Evolutionary conservation across 2,888 invertebrate genomes (phyloP).

Genomic region (Metallyticus violacea): DNA sequence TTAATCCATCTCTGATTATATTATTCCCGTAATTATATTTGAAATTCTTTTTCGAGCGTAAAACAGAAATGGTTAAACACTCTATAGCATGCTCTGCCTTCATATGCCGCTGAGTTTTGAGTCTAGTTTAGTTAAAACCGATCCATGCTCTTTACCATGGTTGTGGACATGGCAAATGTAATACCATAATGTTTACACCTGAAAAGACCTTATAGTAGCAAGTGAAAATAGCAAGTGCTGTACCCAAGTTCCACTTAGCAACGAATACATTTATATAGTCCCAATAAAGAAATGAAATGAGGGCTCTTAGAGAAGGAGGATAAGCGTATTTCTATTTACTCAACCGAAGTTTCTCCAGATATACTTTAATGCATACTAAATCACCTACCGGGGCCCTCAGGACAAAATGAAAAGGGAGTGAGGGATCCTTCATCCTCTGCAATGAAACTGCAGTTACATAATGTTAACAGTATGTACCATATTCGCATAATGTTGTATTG

Average conservation of each 20-base stretch:
- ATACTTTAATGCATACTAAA: not conserved
- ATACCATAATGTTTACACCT: too few species aligned
- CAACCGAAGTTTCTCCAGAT: not conserved
- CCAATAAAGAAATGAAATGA: not conserved
- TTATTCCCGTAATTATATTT: too few species aligned
- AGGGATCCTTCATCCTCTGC: not conserved
- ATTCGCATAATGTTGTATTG: not conserved
- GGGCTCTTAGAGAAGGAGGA: not conserved
- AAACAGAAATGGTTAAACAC: too few species aligned
- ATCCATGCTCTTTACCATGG: too few species aligned
- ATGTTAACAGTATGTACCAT: not conserved
- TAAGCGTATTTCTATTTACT: not conserved
- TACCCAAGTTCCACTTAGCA: not conserved
- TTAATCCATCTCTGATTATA: too few species aligned
- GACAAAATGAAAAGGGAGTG: not conserved
- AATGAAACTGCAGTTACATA: not conserved
- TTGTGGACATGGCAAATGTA: too few species aligned
- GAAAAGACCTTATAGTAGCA: too few species aligned
- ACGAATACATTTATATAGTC: not conserved
- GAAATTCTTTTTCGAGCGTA: too few species aligned
- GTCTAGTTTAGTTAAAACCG: too few species aligned
- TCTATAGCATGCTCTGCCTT: too few species aligned
- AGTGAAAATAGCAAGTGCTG: too few species aligned
- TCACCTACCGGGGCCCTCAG: not conserved
- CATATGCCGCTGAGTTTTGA: too few species aligned